Base-by-base conservation (phyloP, 2,113 vertebrate genomes). In the Cinclus cinclus region DNA sequence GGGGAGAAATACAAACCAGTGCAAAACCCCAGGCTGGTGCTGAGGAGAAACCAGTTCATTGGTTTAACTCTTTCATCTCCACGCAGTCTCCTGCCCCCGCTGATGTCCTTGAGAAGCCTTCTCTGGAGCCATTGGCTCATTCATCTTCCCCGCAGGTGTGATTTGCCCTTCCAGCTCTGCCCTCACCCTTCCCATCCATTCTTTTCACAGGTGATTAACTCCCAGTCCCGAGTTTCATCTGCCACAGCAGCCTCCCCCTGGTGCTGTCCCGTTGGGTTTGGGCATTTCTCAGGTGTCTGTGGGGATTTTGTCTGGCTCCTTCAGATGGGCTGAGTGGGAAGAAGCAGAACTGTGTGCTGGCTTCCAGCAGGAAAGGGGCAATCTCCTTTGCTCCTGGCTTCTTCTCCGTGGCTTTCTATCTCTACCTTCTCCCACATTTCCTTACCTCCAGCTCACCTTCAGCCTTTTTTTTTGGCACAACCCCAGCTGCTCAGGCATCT, bases 31-130 rank as follows among this genome's bases (percentile, higher is more conserved):
- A 1, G 6, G 13, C 70, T n/a, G 41, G n/a, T 27, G 78, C 62
- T 20, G 39, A 2, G 15, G 42, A 68, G 60, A 47, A 64, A 41
- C 25, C 3, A 0, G 6, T 7, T 31, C 1, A 0, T n/a, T 23
- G 4, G 3, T 21, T 86, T 88, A 89, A 96, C 80, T 44, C 68
- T 33, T 85, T 53, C 42, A 4, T 37, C 47, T 2, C 83, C 6
- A 0, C 5, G 1, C 2, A 0, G 4, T 2, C 64, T 47, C 52
- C 84, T 28, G 13, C 35, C 53, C 60, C 1, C 8, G 2, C 70
- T 7, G 20, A 8, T 19, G 74, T 11, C 73, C 88, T 92, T 88
- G 90, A 33, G 59, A 33, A 94, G 60, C 35, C 2, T 0, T 7
- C 7, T n/a, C 70, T 6, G 1, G 7, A 41, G 12, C 14, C 2